phyloP scores from a whole-genome alignment of 2,888 invertebrate species.

The Nomada hirtipes region DNA sequence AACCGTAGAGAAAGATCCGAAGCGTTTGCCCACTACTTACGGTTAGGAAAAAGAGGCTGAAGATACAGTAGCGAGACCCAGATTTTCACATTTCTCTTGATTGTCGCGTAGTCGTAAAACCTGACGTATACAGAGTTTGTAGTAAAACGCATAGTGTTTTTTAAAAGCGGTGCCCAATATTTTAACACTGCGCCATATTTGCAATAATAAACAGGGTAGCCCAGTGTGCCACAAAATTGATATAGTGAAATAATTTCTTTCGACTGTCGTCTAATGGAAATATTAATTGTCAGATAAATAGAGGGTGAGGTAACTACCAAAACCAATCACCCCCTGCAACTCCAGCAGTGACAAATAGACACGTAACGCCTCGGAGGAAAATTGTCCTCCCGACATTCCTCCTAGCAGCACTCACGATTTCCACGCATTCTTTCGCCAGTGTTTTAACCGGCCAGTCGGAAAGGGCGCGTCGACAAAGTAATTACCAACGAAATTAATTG shows the following conservation, averaged over 20 bases:
- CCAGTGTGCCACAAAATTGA: not conserved
- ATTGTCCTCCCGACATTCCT: no score
- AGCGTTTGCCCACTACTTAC: not conserved
- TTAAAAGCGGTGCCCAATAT: not conserved
- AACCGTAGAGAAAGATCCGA: not conserved
- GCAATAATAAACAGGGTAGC: not conserved
- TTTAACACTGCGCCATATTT: not conserved
- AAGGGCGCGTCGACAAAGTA: constrained; percentile 19
- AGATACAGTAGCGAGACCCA: not conserved
- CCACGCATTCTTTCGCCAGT: not conserved
- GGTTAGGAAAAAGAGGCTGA: not conserved
- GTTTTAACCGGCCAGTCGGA: not conserved
- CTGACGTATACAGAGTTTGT: not conserved
- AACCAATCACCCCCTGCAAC: no score
- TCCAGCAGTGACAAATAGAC: no score
- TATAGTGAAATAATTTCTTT: not conserved
- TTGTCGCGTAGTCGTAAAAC: constrained; percentile 5
- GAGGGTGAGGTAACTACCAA: no score
- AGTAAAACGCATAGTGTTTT: not conserved
- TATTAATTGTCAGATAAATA: no score
- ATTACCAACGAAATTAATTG: constrained; percentile 64
- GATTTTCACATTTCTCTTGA: constrained; percentile 28
- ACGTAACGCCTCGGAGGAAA: no score
- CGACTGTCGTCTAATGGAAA: no score
- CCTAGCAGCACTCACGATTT: no score